Percentiles rank a stretch among this genome's conserved stretches.
phyloP scores from a whole-genome alignment of 2,888 invertebrate species.

The Pinctada fucata region DNA sequence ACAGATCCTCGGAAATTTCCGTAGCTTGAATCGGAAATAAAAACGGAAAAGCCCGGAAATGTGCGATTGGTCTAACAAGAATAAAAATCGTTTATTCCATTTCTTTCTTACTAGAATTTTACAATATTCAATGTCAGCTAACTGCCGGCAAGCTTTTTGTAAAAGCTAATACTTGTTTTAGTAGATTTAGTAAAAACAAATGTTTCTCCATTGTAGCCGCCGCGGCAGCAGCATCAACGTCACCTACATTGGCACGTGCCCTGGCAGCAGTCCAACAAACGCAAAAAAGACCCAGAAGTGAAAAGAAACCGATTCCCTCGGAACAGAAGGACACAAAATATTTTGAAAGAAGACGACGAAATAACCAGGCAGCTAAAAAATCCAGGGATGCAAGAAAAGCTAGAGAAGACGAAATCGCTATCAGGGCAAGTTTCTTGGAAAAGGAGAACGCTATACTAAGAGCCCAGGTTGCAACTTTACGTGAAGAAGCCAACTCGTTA shows the following conservation, averaged over 20 bases:
- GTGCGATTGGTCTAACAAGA: no score
- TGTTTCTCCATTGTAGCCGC: slow-evolving; percentile 39
- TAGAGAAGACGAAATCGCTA: slow-evolving; percentile 91
- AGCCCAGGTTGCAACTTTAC: slow-evolving; percentile 87
- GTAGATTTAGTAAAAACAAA: no score
- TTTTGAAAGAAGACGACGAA: slow-evolving; percentile 89
- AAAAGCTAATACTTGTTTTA: no score
- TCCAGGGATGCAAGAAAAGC: slow-evolving; percentile 91
- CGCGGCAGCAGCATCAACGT: slow-evolving; percentile 47
- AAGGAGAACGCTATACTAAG: slow-evolving; percentile 92
- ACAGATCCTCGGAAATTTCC: no score
- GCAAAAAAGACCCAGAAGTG: slow-evolving; percentile 70
- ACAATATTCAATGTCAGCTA: no score
- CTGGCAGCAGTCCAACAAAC: slow-evolving; percentile 61
- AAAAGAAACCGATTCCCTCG: slow-evolving; percentile 86
- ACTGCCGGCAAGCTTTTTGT: no score
- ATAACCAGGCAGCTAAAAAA: slow-evolving; percentile 95
- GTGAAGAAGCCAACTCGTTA: slow-evolving; percentile 87
- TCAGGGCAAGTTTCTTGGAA: slow-evolving; percentile 89
- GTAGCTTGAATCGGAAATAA: no score
- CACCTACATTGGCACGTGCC: slow-evolving; percentile 62
- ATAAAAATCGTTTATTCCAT: slow-evolving; percentile 5
- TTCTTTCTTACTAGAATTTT: no score
- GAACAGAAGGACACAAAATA: slow-evolving; percentile 94
- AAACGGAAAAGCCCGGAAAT: no score